Percentiles rank a stretch among this genome's conserved stretches.
These are phyloP conservation scores for Callocephalon fimbriatum DNA, from an alignment of 2,113 vertebrate species.

Conservation along the genomic window DNA sequence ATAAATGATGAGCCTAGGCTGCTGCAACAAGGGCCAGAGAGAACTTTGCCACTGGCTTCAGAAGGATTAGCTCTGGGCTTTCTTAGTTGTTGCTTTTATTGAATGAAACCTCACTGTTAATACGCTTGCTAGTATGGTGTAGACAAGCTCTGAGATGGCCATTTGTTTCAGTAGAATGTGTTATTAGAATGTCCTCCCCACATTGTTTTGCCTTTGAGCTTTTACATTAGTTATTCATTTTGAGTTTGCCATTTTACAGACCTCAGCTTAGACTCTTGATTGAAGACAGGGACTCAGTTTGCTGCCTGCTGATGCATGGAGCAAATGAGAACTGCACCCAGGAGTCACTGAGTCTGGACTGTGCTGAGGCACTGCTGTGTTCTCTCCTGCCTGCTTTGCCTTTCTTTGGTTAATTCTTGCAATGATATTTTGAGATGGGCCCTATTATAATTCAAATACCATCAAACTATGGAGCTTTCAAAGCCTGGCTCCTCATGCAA, in stretches of 20 bases:
- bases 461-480: neutral
- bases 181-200: neutral
- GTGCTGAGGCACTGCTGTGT: neutral
- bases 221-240: constrained; percentile 49
- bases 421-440: neutral
- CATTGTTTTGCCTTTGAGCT: constrained; percentile 54
- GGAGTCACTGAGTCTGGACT: neutral
- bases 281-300: constrained; percentile 54
- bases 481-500: neutral
- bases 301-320: constrained; percentile 20
- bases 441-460: neutral
- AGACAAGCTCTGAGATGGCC: constrained; percentile 16
- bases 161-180: constrained; percentile 38
- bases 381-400: neutral
- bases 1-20: neutral
- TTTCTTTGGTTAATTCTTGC: constrained; percentile 36
- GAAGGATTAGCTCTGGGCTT: neutral
- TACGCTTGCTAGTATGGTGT: neutral
- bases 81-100: constrained; percentile 2
- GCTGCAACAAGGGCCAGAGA: neutral
- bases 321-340: neutral
- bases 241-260: constrained; percentile 51
- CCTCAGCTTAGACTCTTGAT: constrained; percentile 40
- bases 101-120: neutral
- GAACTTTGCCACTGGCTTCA: neutral